These are phyloP conservation scores for Heliconius himera DNA, from an alignment of 1,140 invertebrate genomes.

Conservation along the genomic window DNA sequence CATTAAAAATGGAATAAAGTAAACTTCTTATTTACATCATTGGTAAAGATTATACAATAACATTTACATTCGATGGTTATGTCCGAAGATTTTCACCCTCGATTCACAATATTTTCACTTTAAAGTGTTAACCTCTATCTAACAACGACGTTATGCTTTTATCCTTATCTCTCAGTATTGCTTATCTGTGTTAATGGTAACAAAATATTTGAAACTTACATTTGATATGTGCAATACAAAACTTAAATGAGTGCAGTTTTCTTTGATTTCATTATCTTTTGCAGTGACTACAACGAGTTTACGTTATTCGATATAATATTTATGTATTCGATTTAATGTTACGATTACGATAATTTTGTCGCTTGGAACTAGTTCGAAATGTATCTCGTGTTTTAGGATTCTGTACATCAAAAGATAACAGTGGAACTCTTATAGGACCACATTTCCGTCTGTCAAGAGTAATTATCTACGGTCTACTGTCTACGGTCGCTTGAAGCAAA, in stretches of 20 bases:
- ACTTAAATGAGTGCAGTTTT: conserved; percentile 26
- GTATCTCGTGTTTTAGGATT: not conserved
- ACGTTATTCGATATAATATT: not conserved
- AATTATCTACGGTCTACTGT: too few relatives aligned
- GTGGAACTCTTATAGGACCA: too few relatives aligned
- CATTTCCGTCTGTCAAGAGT: too few relatives aligned
- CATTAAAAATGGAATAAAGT: too few relatives aligned
- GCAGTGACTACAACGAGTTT: not conserved
- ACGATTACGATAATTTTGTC: not conserved
- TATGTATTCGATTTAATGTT: not conserved
- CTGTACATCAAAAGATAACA: too few relatives aligned
- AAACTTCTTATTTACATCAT: not conserved
- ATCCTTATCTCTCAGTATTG: conserved; percentile 54
- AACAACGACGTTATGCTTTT: conserved; percentile 70
- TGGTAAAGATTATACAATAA: conserved; percentile 46
- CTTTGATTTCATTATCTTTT: conserved; percentile 20
- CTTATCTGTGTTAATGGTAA: conserved; percentile 47
- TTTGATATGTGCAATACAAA: conserved; percentile 29
- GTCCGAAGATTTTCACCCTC: conserved; percentile 4
- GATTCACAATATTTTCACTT: conserved; percentile 26
- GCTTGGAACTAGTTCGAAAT: not conserved
- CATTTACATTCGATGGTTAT: conserved; percentile 42
- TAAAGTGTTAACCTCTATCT: conserved; percentile 37
- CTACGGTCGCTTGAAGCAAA: too few relatives aligned
- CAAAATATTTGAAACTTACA: conserved; percentile 40